Evolutionary conservation across 2,888 invertebrate species (phyloP).

Genomic region (Lasioglossum calceatum): DNA sequence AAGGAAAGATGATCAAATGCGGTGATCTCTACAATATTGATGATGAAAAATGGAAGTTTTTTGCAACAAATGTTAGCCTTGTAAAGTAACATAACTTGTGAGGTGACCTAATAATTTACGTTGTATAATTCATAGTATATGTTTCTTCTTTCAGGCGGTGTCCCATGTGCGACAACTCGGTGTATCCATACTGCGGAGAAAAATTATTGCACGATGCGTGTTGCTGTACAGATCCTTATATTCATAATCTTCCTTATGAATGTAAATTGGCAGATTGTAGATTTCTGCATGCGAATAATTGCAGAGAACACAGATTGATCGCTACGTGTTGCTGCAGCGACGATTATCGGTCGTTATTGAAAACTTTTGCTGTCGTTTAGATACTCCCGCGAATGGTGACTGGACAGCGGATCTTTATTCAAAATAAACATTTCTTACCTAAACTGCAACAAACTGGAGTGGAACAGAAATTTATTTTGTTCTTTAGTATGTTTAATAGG

Average conservation of each 20-base stretch:
- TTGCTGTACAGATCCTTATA: conserved; percentile 87
- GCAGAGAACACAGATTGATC: conserved; percentile 90
- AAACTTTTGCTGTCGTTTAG: conserved; percentile 36
- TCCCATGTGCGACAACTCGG: conserved; percentile 91
- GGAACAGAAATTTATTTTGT: not conserved
- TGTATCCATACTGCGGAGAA: conserved; percentile 91
- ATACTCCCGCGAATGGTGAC: not conserved
- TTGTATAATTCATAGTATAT: not conserved
- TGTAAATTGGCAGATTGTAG: conserved; percentile 90
- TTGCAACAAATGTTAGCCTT: too few species aligned
- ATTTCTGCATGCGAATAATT: conserved; percentile 90
- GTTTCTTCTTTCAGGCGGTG: conserved; percentile 83
- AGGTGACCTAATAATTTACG: not conserved
- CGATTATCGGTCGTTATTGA: conserved; percentile 78
- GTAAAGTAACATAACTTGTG: not conserved
- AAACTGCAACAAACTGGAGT: not conserved
- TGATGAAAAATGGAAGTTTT: too few species aligned
- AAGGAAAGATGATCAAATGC: too few species aligned
- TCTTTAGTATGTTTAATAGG: not conserved
- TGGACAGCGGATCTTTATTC: too few species aligned
- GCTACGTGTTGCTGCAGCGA: conserved; percentile 90
- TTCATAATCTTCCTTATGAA: conserved; percentile 86
- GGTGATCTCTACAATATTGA: too few species aligned
- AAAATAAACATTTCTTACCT: not conserved
- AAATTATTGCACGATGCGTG: conserved; percentile 92